A percentile compares a stretch with the other conserved stretches of the same genome.
Conservation (phyloP, 2,888 invertebrate genomes). For the Pseudococcus jackbeardsleyi region DNA sequence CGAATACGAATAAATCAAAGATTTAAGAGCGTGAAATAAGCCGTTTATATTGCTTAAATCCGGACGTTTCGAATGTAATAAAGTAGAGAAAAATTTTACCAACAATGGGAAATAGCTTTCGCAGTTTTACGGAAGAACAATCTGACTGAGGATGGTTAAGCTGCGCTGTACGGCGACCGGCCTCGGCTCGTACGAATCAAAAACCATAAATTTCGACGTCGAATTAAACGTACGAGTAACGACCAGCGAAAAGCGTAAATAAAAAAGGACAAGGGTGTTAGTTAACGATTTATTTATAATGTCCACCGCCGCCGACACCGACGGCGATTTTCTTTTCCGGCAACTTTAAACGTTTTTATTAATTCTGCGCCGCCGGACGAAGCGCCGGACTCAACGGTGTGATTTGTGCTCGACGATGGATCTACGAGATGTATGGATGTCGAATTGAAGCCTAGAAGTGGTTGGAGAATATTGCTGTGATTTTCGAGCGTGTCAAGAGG, state of each 20-base stretch:
- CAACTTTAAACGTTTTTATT: conserved; percentile 35
- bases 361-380: neutral
- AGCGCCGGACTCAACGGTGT: neutral
- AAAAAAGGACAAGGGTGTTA: conserved; percentile 57
- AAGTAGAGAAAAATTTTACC: conserved; percentile 48
- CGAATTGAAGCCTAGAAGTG: neutral
- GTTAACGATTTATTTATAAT: conserved; percentile 60
- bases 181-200: conserved; percentile 37
- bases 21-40: conserved; percentile 55
- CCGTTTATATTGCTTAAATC: conserved; percentile 55
- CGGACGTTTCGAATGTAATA: conserved; percentile 48
- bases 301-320: neutral
- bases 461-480: neutral
- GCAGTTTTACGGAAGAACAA: conserved; percentile 54
- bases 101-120: conserved; percentile 44
- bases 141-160: conserved; percentile 52
- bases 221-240: conserved; percentile 56
- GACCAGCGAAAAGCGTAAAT: conserved; percentile 57
- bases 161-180: neutral
- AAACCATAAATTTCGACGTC: conserved; percentile 59
- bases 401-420: neutral
- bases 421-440: neutral
- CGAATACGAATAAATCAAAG: conserved; percentile 50
- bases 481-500: neutral
- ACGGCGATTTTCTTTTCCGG: conserved; percentile 8